Base-by-base conservation (phyloP, 1,140 invertebrate species). In the Vanessa tameamea region DNA sequence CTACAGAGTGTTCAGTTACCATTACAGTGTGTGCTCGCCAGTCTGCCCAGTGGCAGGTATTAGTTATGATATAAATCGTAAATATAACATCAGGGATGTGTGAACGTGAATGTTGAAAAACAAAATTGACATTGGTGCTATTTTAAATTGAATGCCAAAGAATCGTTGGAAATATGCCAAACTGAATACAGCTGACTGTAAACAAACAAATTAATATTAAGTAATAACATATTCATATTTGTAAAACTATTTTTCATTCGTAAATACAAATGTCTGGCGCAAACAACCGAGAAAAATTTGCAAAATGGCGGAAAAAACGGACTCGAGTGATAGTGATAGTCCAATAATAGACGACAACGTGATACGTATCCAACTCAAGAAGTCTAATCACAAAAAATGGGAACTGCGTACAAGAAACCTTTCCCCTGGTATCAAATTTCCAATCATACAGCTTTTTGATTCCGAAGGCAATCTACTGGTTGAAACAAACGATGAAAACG, bases 361-460 rank as follows among this genome's bases (percentile, higher is more conserved):
- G 68, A 93, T 93, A 80, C 85, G 93, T 59, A 93, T 93, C 75
- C 93, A 93, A 79, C 79, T 93, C 31, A 82, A 88, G 73, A 92
- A 92, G 78, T 87, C 92, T 51, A 84, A 75, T 64, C 87, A 93
- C 72, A 88, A 82, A 68, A 93, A 93, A 87, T 93, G 93, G 93
- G 92, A 93, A 78, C 82, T 93, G 57, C 84, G 90, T 48, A 93
- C 93, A 13, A 78, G 91, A 78, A 93, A 92, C 79, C 86, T 84
- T 59, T 93, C 91, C 50, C 91, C 90, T 31, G 85, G 90, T 59
- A 82, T 91, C 50, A 89, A 79, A 73, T 93, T 93, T 76, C 93
- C 93, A 14, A 93, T 87, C 51, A 87, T 93, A 80, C 93, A 93
- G 80, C 87, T 93, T 61, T 93, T 93, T 80, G 93, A 93, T 86